Conservation (phyloP, 2,888 invertebrate species). For the Fabriciana adippe region DNA sequence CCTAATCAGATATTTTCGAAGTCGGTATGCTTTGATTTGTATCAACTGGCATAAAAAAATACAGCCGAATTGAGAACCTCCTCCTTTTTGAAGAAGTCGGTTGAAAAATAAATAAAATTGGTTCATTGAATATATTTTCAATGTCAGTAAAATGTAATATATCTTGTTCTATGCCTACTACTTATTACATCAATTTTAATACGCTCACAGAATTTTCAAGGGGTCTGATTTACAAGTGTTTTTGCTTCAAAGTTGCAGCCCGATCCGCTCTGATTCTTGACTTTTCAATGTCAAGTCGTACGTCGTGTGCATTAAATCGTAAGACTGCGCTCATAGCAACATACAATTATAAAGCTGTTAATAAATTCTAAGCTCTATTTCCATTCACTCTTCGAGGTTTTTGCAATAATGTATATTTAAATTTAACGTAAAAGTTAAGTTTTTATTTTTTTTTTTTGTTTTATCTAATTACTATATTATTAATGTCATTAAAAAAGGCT, state of each 20-base stretch:
- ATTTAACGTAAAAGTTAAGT: no score
- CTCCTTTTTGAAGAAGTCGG: no score
- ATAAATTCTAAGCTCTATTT: constrained; percentile 27
- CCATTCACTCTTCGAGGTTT: constrained; percentile 36
- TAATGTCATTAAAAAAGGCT: no score
- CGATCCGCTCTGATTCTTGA: constrained; percentile 29
- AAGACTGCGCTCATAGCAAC: constrained; percentile 34
- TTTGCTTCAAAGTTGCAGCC: background rate
- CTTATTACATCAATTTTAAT: background rate
- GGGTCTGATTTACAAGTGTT: background rate
- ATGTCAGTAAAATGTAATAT: no score
- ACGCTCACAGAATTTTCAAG: background rate
- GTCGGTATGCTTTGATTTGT: no score
- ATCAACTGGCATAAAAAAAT: no score
- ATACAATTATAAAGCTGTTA: constrained; percentile 34
- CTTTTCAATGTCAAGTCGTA: constrained; percentile 27
- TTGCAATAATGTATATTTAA: background rate
- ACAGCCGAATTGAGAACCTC: no score
- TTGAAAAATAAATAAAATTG: no score
- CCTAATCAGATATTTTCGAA: no score
- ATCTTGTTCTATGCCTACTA: background rate
- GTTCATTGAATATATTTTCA: no score
- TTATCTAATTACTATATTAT: no score
- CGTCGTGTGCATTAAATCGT: constrained; percentile 17
- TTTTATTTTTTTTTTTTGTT: no score